A percentile compares a stretch with the other conserved stretches of the same genome.
Evolutionary conservation across 1,140 invertebrate species (phyloP).

Genomic region (Orius insidiosus): DNA sequence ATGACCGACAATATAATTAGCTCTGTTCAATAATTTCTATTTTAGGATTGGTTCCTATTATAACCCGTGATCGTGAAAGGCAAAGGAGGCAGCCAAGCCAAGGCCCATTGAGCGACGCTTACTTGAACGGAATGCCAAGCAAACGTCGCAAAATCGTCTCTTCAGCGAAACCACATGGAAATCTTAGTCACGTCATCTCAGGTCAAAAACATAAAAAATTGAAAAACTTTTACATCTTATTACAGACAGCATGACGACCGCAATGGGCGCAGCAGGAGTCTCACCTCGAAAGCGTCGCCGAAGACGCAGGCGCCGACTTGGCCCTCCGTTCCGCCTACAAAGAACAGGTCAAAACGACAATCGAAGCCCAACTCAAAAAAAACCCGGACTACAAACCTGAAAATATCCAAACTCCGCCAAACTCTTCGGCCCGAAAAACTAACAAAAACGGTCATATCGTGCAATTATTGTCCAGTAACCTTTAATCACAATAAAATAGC

Average conservation of each 20-base stretch:
- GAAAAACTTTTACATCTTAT: conserved; percentile 2
- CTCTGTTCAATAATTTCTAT: too few relatives aligned
- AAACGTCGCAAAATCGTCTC: conserved; percentile 56
- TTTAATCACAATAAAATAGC: too few relatives aligned
- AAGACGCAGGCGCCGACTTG: conserved; percentile 17
- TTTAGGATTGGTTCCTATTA: conserved; percentile 68
- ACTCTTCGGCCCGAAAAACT: conserved; percentile 16
- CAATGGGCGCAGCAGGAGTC: conserved; percentile 19
- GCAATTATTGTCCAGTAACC: too few relatives aligned
- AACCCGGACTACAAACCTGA: conserved; percentile 20
- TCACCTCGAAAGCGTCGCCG: conserved; percentile 14
- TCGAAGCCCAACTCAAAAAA: conserved; percentile 15
- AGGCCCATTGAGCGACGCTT: conserved; percentile 60
- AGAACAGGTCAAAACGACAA: conserved; percentile 15
- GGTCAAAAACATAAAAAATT: too few relatives aligned
- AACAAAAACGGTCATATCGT: too few relatives aligned
- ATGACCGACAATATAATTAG: too few relatives aligned
- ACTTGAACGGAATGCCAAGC: conserved; percentile 58
- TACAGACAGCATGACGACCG: conserved; percentile 20
- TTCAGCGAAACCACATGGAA: conserved; percentile 19
- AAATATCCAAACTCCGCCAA: conserved; percentile 22
- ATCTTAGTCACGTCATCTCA: conserved; percentile 20
- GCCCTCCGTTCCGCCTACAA: conserved; percentile 17
- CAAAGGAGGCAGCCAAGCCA: conserved; percentile 38
- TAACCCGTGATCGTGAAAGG: conserved; percentile 48